Percentiles rank a stretch among this genome's conserved stretches.
These are phyloP conservation scores for Habroteleia sp. DNA, from an alignment of 2,888 invertebrate genomes.

Conservation along the genomic window DNA sequence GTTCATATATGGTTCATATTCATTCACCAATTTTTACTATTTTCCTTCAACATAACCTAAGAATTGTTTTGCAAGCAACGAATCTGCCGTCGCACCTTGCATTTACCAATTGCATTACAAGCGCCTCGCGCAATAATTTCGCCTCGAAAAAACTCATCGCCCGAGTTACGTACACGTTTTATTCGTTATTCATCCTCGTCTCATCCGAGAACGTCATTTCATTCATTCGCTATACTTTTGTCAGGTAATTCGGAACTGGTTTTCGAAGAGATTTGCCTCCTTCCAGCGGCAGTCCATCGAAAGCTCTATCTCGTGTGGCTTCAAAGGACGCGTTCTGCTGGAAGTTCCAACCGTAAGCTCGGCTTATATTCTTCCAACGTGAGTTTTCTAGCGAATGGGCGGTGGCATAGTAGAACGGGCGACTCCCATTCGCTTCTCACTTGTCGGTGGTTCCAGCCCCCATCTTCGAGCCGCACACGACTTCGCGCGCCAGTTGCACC, in stretches of 20 bases:
- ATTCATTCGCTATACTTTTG: slow-evolving; percentile 52
- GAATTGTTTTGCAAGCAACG: too few relatives aligned
- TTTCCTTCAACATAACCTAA: too few relatives aligned
- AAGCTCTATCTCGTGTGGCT: slow-evolving; percentile 60
- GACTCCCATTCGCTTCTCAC: slow-evolving; percentile 77
- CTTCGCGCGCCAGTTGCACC: slow-evolving; percentile 55
- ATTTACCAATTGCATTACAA: too few relatives aligned
- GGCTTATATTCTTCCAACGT: slow-evolving; percentile 61
- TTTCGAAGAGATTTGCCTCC: slow-evolving; percentile 58
- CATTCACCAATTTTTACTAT: too few relatives aligned
- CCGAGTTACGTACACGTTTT: too few relatives aligned
- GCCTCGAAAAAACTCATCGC: too few relatives aligned
- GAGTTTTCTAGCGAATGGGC: slow-evolving; percentile 73
- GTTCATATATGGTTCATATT: too few relatives aligned
- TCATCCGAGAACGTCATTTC: slow-evolving; percentile 33
- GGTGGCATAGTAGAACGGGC: slow-evolving; percentile 75
- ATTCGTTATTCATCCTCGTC: slow-evolving; percentile 7
- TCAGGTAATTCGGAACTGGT: slow-evolving; percentile 62
- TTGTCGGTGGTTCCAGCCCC: slow-evolving; percentile 73
- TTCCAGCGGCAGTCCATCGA: slow-evolving; percentile 56
- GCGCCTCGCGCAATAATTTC: too few relatives aligned
- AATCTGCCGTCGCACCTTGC: too few relatives aligned
- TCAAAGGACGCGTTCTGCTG: slow-evolving; percentile 61
- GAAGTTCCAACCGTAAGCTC: slow-evolving; percentile 56
- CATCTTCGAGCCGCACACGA: slow-evolving; percentile 66